Conservation (phyloP, 2,113 vertebrate species). For the Ondatra zibethicus region DNA sequence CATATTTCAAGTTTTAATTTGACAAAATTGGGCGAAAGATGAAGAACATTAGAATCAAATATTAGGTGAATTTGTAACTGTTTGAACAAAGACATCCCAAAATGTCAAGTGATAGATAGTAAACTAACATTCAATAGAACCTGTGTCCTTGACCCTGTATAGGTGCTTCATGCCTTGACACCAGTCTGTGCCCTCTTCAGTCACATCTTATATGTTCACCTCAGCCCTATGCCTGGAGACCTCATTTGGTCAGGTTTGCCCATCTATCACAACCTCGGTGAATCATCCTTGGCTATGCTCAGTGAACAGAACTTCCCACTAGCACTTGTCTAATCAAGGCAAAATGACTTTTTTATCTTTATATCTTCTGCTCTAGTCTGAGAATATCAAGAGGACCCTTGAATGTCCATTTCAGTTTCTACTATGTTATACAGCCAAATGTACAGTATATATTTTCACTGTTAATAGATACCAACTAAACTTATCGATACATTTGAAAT, state of each 20-base stretch:
- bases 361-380: background rate
- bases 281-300: background rate
- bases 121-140: background rate
- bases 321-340: conserved; percentile 3
- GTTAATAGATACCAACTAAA: conserved; percentile 21
- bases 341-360: background rate
- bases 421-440: background rate
- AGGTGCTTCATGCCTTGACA: conserved; percentile 1
- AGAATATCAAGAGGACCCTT: background rate
- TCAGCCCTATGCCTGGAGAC: background rate
- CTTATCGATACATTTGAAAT: conserved; percentile 41
- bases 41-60: background rate
- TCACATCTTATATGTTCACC: background rate
- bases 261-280: background rate
- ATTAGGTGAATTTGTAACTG: conserved; percentile 40
- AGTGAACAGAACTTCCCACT: background rate
- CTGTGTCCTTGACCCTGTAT: background rate
- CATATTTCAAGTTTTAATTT: conserved; percentile 38
- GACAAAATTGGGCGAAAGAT: background rate
- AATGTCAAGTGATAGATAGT: conserved; percentile 5
- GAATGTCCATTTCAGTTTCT: background rate
- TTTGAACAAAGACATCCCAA: conserved; percentile 42
- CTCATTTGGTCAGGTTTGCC: background rate
- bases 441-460: background rate
- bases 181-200: background rate